Conservation (phyloP, 2,113 vertebrate genomes). For the Tychaedon coryphoeus region DNA sequence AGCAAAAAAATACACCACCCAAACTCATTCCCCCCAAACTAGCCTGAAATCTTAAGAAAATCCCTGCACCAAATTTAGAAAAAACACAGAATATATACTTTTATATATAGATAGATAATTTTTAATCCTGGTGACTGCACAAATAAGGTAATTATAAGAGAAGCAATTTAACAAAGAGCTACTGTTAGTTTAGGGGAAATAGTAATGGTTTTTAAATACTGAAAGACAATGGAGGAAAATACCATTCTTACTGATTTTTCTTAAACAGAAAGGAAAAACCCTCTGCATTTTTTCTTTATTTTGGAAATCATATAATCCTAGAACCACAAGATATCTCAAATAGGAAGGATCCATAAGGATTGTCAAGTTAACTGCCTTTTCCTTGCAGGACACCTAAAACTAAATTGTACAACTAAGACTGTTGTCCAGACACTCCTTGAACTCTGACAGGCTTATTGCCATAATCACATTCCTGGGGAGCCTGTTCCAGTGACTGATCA, state of each 20-base stretch:
- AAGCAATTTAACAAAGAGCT: not conserved
- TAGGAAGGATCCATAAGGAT: not conserved
- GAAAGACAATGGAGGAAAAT: not conserved
- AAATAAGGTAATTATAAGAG: not conserved
- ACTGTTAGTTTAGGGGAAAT: not conserved
- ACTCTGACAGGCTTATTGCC: not conserved
- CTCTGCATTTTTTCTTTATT: not conserved
- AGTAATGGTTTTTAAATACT: not conserved
- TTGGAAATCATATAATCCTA: not conserved
- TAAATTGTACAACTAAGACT: not conserved
- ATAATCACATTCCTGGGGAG: not conserved
- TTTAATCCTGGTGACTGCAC: not conserved
- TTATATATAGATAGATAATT: not conserved
- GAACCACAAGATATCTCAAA: not conserved
- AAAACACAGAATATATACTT: not conserved
- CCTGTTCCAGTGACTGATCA: not conserved
- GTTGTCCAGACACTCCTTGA: not conserved
- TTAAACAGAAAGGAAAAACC: not conserved
- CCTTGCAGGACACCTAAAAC: not conserved
- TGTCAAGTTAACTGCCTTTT: not conserved
- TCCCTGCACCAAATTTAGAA: not conserved
- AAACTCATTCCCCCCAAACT: fast-evolving
- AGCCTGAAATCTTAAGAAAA: not conserved
- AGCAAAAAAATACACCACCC: fast-evolving
- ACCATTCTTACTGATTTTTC: not conserved